A percentile compares a stretch with the other conserved stretches of the same genome.
These are phyloP conservation scores for Drosophila nasuta DNA, from an alignment of 1,140 invertebrate species.

Conservation along the genomic window DNA sequence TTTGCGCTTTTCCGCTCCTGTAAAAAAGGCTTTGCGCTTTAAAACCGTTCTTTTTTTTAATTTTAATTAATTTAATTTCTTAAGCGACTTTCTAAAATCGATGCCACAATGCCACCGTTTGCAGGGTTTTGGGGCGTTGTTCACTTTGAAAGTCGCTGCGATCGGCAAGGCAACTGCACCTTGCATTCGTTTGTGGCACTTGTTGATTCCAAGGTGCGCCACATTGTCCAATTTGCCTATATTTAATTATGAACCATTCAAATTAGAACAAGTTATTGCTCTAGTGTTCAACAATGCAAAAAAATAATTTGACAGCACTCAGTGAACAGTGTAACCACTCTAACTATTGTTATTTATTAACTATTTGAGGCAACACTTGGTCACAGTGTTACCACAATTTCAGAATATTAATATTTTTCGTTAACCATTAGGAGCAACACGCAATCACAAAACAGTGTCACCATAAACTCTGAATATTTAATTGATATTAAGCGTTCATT, in stretches of 20 bases:
- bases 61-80: conserved; percentile 48
- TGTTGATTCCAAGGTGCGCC: conserved; percentile 31
- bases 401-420: too few species aligned
- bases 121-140: conserved; percentile 49
- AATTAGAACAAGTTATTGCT: background rate
- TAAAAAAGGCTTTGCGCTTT: conserved; percentile 51
- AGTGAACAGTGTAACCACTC: too few species aligned
- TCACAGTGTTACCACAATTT: too few species aligned
- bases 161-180: conserved; percentile 27
- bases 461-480: too few species aligned
- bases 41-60: conserved; percentile 56
- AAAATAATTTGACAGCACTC: too few species aligned
- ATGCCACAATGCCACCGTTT: conserved; percentile 68
- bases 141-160: conserved; percentile 29
- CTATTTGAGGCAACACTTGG: background rate
- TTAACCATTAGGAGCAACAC: background rate
- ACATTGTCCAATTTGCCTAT: background rate
- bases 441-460: too few species aligned
- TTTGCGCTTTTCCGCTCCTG: conserved; percentile 58
- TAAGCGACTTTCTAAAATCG: conserved; percentile 72
- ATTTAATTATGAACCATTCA: background rate
- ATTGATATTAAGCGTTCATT: too few species aligned
- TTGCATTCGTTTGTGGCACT: conserved; percentile 42
- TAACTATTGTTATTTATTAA: background rate
- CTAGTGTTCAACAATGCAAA: too few species aligned